Conservation (phyloP, 2,888 invertebrate species). For the Encarsia formosa region DNA sequence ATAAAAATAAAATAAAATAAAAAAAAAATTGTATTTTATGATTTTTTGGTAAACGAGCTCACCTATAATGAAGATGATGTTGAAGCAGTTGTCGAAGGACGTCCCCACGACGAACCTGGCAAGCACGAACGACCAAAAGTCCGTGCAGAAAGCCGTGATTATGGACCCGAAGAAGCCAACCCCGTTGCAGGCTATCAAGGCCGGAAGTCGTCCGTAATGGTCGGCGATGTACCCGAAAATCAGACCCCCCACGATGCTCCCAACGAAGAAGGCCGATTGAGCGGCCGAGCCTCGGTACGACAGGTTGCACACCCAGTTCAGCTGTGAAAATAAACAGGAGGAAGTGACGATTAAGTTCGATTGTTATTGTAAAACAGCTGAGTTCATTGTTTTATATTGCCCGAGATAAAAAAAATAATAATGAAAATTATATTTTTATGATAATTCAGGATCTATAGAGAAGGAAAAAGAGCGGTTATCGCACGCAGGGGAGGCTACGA, state of each 20-base stretch:
- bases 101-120: slow-evolving; percentile 80
- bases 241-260: slow-evolving; percentile 81
- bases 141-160: slow-evolving; percentile 69
- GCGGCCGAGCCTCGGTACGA: slow-evolving; percentile 74
- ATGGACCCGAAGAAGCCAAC: slow-evolving; percentile 70
- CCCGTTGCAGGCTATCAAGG: slow-evolving; percentile 75
- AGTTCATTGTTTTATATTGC: too few relatives aligned
- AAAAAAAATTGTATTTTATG: neutral
- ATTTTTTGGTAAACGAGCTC: slow-evolving; percentile 42
- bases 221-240: slow-evolving; percentile 87
- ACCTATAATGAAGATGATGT: slow-evolving; percentile 90
- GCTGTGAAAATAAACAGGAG: slow-evolving; percentile 56
- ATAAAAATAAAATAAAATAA: slow-evolving; percentile 2
- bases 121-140: slow-evolving; percentile 73
- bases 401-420: too few relatives aligned
- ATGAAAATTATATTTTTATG: too few relatives aligned
- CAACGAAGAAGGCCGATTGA: slow-evolving; percentile 83
- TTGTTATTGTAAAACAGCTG: too few relatives aligned
- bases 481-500: too few relatives aligned
- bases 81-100: slow-evolving; percentile 86
- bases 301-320: slow-evolving; percentile 84
- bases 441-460: too few relatives aligned
- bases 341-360: too few relatives aligned
- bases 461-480: too few relatives aligned
- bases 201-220: slow-evolving; percentile 78